Percentiles rank a stretch among this genome's conserved stretches.
These are phyloP conservation scores for Mobula hypostoma DNA, from an alignment of 2,113 vertebrate species.

Conservation along the genomic window DNA sequence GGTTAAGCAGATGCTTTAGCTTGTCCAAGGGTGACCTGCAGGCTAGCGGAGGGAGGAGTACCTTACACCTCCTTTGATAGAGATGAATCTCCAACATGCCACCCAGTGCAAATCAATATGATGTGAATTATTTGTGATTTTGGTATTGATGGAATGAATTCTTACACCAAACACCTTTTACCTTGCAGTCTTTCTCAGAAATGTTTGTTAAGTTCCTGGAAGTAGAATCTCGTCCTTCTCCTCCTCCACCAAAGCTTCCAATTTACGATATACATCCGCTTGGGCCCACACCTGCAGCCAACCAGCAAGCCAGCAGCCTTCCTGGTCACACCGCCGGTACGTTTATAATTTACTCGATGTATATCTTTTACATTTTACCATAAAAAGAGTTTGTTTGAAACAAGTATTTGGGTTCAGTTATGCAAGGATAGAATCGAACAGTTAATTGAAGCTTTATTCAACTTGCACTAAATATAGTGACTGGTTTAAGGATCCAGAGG, in stretches of 20 bases:
- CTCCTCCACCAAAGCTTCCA: constrained; percentile 74
- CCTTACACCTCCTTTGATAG: too few relatives aligned
- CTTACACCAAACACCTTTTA: constrained; percentile 20
- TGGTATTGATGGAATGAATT: background rate
- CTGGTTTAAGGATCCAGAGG: background rate
- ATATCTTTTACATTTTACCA: background rate
- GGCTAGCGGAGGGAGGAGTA: too few relatives aligned
- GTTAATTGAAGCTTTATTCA: background rate
- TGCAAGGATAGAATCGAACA: background rate
- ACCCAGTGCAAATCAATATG: background rate
- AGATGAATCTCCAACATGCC: too few relatives aligned
- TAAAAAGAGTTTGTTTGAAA: background rate
- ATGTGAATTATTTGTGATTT: background rate
- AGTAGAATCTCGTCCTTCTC: constrained; percentile 76
- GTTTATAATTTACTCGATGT: background rate
- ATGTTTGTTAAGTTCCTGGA: constrained; percentile 95
- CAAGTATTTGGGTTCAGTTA: too few relatives aligned
- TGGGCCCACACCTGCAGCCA: constrained; percentile 52
- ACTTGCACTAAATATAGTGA: background rate
- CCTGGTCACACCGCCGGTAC: constrained; percentile 56
- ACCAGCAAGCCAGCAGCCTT: constrained; percentile 41
- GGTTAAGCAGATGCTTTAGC: too few relatives aligned
- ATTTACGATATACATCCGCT: constrained; percentile 74
- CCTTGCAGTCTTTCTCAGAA: constrained; percentile 86
- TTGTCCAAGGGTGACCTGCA: too few relatives aligned